These are phyloP conservation scores for Brachionichthys hirsutus DNA, from an alignment of 2,113 vertebrate species.

Conservation along the genomic window DNA sequence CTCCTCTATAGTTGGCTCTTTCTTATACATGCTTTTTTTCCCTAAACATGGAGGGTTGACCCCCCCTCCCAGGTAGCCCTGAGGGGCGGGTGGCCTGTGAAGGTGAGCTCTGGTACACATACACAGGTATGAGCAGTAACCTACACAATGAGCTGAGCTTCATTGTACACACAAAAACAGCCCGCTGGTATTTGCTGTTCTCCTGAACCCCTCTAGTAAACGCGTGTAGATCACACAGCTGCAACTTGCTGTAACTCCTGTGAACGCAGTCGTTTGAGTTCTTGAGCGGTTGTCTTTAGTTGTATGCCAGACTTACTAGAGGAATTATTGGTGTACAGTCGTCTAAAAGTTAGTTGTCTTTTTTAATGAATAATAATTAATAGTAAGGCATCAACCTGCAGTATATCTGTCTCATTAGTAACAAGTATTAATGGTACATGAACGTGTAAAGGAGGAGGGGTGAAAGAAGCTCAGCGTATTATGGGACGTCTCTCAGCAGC, in stretches of 20 bases:
- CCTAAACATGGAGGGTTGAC: too few species aligned
- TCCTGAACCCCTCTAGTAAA: neutral
- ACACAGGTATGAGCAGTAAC: neutral
- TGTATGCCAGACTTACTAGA: slow-evolving; percentile 63
- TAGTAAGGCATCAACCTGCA: too few species aligned
- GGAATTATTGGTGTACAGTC: slow-evolving; percentile 60
- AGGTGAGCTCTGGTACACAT: slow-evolving; percentile 10
- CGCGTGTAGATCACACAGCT: slow-evolving; percentile 3
- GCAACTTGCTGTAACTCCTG: slow-evolving; percentile 12
- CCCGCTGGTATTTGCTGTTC: slow-evolving; percentile 4
- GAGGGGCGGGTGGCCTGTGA: slow-evolving; percentile 45
- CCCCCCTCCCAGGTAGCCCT: too few species aligned
- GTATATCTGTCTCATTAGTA: too few species aligned
- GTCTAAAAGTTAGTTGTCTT: slow-evolving; percentile 11
- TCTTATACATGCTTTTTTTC: too few species aligned
- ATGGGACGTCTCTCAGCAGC: too few species aligned
- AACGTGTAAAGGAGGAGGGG: too few species aligned
- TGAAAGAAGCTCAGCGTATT: too few species aligned
- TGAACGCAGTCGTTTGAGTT: slow-evolving; percentile 46
- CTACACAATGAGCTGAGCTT: neutral
- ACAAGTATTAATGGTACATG: too few species aligned
- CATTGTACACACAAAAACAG: neutral
- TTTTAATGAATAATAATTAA: too few species aligned
- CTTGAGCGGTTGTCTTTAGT: slow-evolving; percentile 57
- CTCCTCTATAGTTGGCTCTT: slow-evolving; percentile 29